A percentile compares a stretch with the other conserved stretches of the same genome.
Conservation (phyloP, 2,113 vertebrate species). For the Setophaga coronata region DNA sequence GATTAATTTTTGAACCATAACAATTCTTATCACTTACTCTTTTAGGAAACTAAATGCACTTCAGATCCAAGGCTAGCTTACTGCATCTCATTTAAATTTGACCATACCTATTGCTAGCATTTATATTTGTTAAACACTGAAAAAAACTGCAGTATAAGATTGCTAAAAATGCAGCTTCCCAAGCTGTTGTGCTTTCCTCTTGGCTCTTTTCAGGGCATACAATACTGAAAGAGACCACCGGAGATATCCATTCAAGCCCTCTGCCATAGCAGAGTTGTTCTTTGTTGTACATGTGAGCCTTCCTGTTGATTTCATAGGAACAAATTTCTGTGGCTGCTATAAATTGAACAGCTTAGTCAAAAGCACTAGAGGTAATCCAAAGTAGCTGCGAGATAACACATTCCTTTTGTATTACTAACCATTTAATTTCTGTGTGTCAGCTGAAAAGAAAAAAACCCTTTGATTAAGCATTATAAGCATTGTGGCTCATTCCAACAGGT, state of each 20-base stretch:
- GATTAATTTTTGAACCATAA: rapidly evolving
- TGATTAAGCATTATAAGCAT: background rate
- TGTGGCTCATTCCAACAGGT: background rate
- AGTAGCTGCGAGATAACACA: background rate
- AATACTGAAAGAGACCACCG: background rate
- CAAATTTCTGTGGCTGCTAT: background rate
- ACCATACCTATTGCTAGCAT: background rate
- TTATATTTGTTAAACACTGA: background rate
- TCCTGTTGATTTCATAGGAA: background rate
- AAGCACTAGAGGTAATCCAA: background rate
- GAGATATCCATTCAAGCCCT: background rate
- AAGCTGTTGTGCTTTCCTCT: background rate
- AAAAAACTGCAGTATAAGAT: background rate
- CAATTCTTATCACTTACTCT: background rate
- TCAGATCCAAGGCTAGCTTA: background rate
- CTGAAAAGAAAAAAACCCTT: background rate
- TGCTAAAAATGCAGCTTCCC: background rate
- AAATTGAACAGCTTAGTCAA: background rate
- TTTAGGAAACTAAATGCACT: background rate
- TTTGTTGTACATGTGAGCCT: background rate
- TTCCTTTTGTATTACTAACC: background rate
- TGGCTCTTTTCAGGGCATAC: background rate
- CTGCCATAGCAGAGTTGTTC: background rate
- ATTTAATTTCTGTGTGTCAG: background rate
- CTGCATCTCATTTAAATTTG: background rate